A percentile compares a stretch with the other conserved stretches of the same genome.
Conservation (phyloP, 2,797 vertebrate genomes). For the Calcarius lapponicus region DNA sequence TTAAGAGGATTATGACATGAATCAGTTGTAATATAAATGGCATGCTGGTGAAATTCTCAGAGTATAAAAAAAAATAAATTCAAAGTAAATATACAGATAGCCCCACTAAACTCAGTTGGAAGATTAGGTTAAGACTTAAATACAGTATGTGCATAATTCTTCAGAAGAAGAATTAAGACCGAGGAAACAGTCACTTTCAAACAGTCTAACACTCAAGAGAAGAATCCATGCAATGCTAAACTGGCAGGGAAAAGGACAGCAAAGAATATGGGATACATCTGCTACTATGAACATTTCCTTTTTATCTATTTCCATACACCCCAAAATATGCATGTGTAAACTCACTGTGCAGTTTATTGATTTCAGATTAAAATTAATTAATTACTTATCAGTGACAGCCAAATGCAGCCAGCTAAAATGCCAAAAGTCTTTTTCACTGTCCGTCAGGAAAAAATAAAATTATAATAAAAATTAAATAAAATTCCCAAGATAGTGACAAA, state of each 20-base stretch:
- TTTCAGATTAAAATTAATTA: background rate
- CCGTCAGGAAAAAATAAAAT: background rate
- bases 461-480: background rate
- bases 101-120: background rate
- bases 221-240: background rate
- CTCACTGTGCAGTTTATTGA: background rate
- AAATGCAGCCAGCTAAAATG: background rate
- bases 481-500: background rate
- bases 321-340: background rate
- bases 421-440: background rate
- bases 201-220: background rate
- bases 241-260: background rate
- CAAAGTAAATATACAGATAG: background rate
- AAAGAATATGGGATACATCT: background rate
- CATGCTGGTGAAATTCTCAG: background rate
- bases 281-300: background rate
- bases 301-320: background rate
- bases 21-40: background rate
- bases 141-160: background rate
- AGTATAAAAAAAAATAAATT: background rate
- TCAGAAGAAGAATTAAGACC: background rate
- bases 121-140: constrained; percentile 24
- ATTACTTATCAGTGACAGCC: background rate
- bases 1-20: background rate
- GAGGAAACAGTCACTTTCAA: background rate